Conservation (phyloP, 2,888 invertebrate species). For the Megamerina dolium region DNA sequence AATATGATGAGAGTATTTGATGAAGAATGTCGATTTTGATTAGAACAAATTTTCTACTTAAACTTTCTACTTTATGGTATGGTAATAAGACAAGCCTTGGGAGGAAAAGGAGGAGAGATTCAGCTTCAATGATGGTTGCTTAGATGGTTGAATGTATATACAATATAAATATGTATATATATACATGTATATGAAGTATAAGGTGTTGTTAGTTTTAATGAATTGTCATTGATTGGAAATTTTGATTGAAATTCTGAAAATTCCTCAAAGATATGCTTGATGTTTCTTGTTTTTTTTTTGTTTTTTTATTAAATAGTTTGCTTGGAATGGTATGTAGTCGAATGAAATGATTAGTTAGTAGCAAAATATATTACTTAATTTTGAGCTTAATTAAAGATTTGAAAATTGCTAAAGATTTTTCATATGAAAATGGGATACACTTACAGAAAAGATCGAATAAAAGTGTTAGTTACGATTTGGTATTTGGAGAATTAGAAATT, state of each 20-base stretch:
- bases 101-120: neutral
- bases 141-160: constrained; percentile 16
- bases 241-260: constrained; percentile 43
- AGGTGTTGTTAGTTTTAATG: too few relatives aligned
- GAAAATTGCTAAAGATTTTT: too few relatives aligned
- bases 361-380: constrained; percentile 38
- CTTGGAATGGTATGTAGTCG: neutral
- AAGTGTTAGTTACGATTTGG: too few relatives aligned
- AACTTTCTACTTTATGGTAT: too few relatives aligned
- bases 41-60: constrained; percentile 23
- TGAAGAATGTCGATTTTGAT: constrained; percentile 39
- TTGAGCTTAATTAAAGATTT: constrained; percentile 40
- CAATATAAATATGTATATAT: too few relatives aligned
- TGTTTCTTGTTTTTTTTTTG: neutral
- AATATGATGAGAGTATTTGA: constrained; percentile 11
- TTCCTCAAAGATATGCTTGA: constrained; percentile 9
- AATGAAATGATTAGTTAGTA: constrained; percentile 10
- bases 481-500: too few relatives aligned
- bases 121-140: neutral
- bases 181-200: too few relatives aligned
- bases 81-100: too few relatives aligned
- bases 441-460: too few relatives aligned
- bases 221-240: constrained; percentile 49
- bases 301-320: neutral
- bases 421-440: too few relatives aligned